Conservation (phyloP, 2,113 vertebrate genomes). For the Mugil cephalus region DNA sequence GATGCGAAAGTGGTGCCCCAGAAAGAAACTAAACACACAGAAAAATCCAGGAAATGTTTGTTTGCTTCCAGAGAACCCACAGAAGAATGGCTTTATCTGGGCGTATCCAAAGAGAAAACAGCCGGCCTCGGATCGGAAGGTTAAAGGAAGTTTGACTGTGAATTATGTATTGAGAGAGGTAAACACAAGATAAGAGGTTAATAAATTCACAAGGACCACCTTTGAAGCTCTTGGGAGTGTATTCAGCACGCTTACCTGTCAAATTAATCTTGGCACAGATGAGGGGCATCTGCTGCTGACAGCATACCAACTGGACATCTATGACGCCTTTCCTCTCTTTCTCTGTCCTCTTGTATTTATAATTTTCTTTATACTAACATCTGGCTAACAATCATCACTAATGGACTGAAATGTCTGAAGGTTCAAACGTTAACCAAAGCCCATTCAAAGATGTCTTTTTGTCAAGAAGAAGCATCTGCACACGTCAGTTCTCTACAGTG, state of each 20-base stretch:
- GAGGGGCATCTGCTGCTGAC: conserved; percentile 58
- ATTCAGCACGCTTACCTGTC: conserved; percentile 57
- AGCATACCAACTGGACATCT: conserved; percentile 37
- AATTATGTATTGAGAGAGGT: conserved; percentile 57
- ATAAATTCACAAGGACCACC: conserved; percentile 62
- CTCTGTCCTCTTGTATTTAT: conserved; percentile 7
- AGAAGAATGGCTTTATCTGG: conserved; percentile 31
- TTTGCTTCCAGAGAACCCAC: conserved; percentile 43
- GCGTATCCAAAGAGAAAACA: conserved; percentile 34
- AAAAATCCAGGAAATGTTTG: conserved; percentile 52
- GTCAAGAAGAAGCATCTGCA: conserved; percentile 50
- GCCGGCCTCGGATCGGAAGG: conserved; percentile 36
- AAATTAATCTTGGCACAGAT: conserved; percentile 58
- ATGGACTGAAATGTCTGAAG: conserved; percentile 28
- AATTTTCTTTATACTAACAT: conserved; percentile 57
- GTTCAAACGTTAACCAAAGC: conserved; percentile 57
- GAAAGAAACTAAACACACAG: conserved; percentile 23
- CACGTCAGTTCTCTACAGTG: conserved; percentile 35
- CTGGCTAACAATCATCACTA: conserved; percentile 55
- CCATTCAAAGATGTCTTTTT: conserved; percentile 32
- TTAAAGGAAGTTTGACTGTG: conserved; percentile 50
- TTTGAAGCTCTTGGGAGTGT: conserved; percentile 54
- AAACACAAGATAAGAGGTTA: conserved; percentile 64
- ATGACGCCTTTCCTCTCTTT: conserved; percentile 14
- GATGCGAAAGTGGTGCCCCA: conserved; percentile 18